Evolutionary conservation across 2,888 invertebrate species (phyloP).

Genomic region (Hipparchia semele): DNA sequence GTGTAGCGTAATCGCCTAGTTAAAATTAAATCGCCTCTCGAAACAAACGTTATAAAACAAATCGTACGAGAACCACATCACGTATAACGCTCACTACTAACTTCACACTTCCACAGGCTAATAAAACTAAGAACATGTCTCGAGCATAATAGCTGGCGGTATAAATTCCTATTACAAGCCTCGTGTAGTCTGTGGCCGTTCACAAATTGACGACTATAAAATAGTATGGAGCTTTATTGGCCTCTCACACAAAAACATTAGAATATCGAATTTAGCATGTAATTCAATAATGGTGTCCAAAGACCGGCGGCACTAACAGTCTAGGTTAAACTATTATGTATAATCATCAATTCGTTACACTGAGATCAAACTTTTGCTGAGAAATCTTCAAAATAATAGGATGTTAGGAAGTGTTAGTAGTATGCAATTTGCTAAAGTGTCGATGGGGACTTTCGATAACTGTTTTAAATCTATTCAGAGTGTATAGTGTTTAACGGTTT

Average conservation of each 20-base stretch:
- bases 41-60: conserved; percentile 70
- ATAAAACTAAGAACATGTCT: conserved; percentile 44
- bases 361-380: conserved; percentile 63
- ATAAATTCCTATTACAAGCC: conserved; percentile 42
- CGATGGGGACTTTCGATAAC: conserved; percentile 54
- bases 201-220: conserved; percentile 64
- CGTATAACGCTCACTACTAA: conserved; percentile 45
- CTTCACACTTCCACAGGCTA: conserved; percentile 49
- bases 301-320: conserved; percentile 76
- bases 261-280: conserved; percentile 65
- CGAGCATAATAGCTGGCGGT: conserved; percentile 46
- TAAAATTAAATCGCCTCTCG: conserved; percentile 69
- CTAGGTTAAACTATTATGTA: conserved; percentile 63
- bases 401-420: conserved; percentile 51
- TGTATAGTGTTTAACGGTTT: conserved; percentile 24
- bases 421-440: conserved; percentile 46
- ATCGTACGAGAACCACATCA: conserved; percentile 62
- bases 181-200: conserved; percentile 55
- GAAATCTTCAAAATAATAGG: conserved; percentile 50
- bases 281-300: conserved; percentile 75
- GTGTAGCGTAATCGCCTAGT: conserved; percentile 64
- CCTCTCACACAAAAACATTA: conserved; percentile 62
- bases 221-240: conserved; percentile 58
- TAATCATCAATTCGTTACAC: conserved; percentile 73
- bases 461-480: conserved; percentile 24